A percentile compares a stretch with the other conserved stretches of the same genome.
phyloP scores from a whole-genome alignment of 2,113 vertebrate species.

The Cettia cetti region DNA sequence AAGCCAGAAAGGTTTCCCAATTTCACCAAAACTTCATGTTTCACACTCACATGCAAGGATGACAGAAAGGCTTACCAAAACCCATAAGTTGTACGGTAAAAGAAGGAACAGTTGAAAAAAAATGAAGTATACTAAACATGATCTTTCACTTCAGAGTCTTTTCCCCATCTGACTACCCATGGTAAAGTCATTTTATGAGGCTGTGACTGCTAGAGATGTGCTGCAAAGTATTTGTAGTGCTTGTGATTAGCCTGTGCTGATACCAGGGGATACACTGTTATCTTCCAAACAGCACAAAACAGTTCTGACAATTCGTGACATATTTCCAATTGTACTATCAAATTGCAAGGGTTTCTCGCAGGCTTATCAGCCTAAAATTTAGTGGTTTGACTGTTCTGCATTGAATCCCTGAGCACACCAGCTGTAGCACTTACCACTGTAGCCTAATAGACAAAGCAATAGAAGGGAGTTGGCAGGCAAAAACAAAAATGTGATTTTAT shows the following conservation, averaged over 20 bases:
- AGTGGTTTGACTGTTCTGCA: background rate
- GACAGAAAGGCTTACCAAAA: background rate
- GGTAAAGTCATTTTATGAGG: background rate
- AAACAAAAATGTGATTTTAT: slow-evolving; percentile 63
- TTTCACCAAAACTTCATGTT: background rate
- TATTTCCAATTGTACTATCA: background rate
- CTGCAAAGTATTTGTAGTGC: background rate
- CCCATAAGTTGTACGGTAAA: background rate
- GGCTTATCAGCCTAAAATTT: slow-evolving; percentile 1
- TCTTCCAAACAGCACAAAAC: background rate
- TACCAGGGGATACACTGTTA: background rate
- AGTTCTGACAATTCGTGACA: background rate
- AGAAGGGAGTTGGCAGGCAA: slow-evolving; percentile 49
- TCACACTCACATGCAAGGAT: background rate
- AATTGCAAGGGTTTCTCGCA: background rate
- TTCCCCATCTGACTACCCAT: background rate
- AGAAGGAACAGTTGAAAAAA: background rate
- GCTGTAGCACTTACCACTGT: slow-evolving; percentile 18
- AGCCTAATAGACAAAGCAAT: slow-evolving; percentile 46
- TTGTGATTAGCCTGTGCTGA: background rate
- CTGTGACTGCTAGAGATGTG: background rate
- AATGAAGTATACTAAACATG: background rate
- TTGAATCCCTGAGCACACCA: slow-evolving; percentile 4
- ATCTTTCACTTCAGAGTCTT: background rate
- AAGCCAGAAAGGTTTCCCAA: background rate